Conservation (phyloP, 2,888 invertebrate genomes). For the Blastobasis lacticolella region DNA sequence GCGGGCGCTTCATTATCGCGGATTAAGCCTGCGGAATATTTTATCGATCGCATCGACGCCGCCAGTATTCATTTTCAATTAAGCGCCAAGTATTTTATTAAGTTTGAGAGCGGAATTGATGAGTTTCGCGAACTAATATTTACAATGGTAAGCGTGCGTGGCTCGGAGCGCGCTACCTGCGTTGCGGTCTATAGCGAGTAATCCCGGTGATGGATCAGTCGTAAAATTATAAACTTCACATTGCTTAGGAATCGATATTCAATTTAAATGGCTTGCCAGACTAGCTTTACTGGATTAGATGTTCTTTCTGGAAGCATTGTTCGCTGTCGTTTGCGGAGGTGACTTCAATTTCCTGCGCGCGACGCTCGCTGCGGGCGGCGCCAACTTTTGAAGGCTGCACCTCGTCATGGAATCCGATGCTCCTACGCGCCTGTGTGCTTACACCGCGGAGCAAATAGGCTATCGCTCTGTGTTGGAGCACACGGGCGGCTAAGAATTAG, state of each 20-base stretch:
- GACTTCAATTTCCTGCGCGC: conserved; percentile 70
- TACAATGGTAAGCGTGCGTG: conserved; percentile 64
- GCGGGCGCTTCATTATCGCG: conserved; percentile 70
- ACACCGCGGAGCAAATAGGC: conserved; percentile 56
- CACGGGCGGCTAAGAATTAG: conserved; percentile 16
- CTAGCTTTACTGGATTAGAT: conserved; percentile 64
- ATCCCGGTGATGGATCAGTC: conserved; percentile 3
- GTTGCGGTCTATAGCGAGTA: conserved; percentile 20
- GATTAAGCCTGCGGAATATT: conserved; percentile 73
- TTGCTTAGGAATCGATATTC: conserved; percentile 51
- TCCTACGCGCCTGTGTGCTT: conserved; percentile 51
- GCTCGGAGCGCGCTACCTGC: conserved; percentile 26
- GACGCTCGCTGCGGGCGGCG: conserved; percentile 40
- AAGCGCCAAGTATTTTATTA: conserved; percentile 74
- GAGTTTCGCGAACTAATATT: conserved; percentile 74
- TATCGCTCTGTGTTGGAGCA: conserved; percentile 33
- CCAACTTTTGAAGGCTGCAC: conserved; percentile 58
- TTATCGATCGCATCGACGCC: conserved; percentile 64
- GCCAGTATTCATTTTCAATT: conserved; percentile 74
- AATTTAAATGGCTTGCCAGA: conserved; percentile 56
- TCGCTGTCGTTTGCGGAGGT: conserved; percentile 51
- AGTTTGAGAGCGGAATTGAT: conserved; percentile 71
- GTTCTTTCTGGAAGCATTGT: conserved; percentile 71
- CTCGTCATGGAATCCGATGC: conserved; percentile 58
- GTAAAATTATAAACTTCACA: conserved; percentile 7